These are phyloP conservation scores for Torymus aiolomorphi DNA, from an alignment of 2,888 invertebrate species.

Conservation along the genomic window DNA sequence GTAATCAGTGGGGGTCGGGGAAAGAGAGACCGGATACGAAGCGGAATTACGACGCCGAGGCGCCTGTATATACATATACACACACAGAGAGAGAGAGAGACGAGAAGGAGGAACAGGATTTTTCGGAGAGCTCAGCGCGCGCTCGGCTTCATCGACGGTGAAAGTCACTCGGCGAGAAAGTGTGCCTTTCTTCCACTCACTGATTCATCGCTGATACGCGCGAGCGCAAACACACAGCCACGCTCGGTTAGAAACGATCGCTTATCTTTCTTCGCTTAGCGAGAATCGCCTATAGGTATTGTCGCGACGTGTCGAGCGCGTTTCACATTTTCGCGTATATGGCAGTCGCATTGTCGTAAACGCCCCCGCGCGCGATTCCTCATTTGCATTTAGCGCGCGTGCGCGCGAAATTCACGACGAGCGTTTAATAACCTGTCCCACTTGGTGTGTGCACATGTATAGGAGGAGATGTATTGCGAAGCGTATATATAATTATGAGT, in stretches of 20 bases:
- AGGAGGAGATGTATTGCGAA: too few relatives aligned
- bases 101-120: constrained; percentile 60
- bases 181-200: constrained; percentile 74
- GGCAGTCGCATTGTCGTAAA: background rate
- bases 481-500: too few relatives aligned
- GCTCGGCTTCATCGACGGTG: constrained; percentile 72
- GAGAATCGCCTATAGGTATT: background rate
- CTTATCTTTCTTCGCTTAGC: constrained; percentile 48
- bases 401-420: background rate
- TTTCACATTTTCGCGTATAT: constrained; percentile 11
- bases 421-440: constrained; percentile 41
- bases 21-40: constrained; percentile 16
- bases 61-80: too few relatives aligned
- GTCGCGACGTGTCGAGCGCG: background rate
- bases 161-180: constrained; percentile 74
- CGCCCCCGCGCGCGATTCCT: background rate
- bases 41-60: constrained; percentile 16
- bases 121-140: constrained; percentile 62
- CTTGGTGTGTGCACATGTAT: background rate
- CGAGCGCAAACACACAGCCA: constrained; percentile 45
- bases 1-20: constrained; percentile 37
- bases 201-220: constrained; percentile 70
- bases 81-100: too few relatives aligned
- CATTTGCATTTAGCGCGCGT: background rate
- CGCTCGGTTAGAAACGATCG: constrained; percentile 59